phyloP scores from a whole-genome alignment of 2,888 invertebrate species.

The Rambutsinella grinnellia region DNA sequence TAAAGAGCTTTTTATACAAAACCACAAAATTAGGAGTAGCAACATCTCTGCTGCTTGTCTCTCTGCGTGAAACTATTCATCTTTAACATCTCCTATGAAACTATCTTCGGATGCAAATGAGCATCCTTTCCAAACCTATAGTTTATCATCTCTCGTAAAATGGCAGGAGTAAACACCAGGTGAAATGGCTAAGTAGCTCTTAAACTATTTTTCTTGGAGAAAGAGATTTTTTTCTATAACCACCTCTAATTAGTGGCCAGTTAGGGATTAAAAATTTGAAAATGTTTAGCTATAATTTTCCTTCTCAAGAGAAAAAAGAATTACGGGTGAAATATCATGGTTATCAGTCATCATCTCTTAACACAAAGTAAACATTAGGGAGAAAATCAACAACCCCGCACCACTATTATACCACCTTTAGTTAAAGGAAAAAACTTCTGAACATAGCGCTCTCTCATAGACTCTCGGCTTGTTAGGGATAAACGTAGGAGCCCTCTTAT shows the following conservation, averaged over 20 bases:
- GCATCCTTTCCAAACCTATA: conserved; percentile 30
- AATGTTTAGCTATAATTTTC: conserved; percentile 2
- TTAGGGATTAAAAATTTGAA: conserved; percentile 55
- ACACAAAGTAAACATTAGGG: conserved; percentile 49
- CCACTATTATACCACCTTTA: too few relatives aligned
- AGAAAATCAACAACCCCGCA: conserved; percentile 36
- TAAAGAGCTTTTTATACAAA: conserved; percentile 3
- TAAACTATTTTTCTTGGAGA: too few relatives aligned
- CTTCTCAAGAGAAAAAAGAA: neutral
- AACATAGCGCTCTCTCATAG: conserved; percentile 42
- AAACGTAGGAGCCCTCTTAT: conserved; percentile 36
- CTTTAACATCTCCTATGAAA: too few relatives aligned
- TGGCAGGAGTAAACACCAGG: too few relatives aligned
- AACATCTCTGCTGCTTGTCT: conserved; percentile 23
- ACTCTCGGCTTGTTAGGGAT: conserved; percentile 50
- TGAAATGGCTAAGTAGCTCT: conserved; percentile 51
- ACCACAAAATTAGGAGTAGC: conserved; percentile 26
- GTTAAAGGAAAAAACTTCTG: conserved; percentile 22
- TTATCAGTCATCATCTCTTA: too few relatives aligned
- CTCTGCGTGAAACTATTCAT: conserved; percentile 51
- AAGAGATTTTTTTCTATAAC: conserved; percentile 46
- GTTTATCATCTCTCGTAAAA: too few relatives aligned
- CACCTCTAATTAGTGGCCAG: conserved; percentile 61
- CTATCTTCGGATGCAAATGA: conserved; percentile 47
- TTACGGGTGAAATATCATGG: conserved; percentile 41